phyloP scores from a whole-genome alignment of 2,888 invertebrate genomes.

The Cephus pygmeus region DNA sequence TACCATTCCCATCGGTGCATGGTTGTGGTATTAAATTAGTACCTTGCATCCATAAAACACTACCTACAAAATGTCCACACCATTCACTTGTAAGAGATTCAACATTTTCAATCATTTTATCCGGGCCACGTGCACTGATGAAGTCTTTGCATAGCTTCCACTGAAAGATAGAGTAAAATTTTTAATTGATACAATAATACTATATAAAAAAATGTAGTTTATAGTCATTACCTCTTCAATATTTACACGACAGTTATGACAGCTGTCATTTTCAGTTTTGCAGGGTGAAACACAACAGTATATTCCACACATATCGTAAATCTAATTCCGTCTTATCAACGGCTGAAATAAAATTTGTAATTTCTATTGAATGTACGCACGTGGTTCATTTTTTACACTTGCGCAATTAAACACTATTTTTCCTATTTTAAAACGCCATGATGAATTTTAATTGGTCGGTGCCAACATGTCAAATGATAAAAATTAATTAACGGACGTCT shows the following conservation, averaged over 20 bases:
- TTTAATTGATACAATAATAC: too few species aligned
- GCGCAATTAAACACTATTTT: too few species aligned
- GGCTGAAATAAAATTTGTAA: neutral
- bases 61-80: slow-evolving; percentile 62
- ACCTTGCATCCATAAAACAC: slow-evolving; percentile 90
- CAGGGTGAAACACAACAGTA: slow-evolving; percentile 65
- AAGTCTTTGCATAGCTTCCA: slow-evolving; percentile 63
- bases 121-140: slow-evolving; percentile 72
- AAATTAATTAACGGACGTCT: too few species aligned
- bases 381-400: too few species aligned
- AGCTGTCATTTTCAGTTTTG: neutral
- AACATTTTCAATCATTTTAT: slow-evolving; percentile 49
- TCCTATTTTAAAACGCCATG: too few species aligned
- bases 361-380: neutral
- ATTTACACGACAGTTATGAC: neutral
- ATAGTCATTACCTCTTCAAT: neutral
- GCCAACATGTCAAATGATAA: too few species aligned
- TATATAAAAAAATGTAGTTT: too few species aligned
- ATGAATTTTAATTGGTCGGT: too few species aligned
- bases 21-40: slow-evolving; percentile 75
- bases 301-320: slow-evolving; percentile 69
- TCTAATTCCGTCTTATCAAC: neutral
- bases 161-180: slow-evolving; percentile 44
- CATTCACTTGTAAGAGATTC: slow-evolving; percentile 42
- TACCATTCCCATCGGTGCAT: slow-evolving; percentile 68